Evolutionary conservation across 2,888 invertebrate genomes (phyloP).

Genomic region (Troides helena): DNA sequence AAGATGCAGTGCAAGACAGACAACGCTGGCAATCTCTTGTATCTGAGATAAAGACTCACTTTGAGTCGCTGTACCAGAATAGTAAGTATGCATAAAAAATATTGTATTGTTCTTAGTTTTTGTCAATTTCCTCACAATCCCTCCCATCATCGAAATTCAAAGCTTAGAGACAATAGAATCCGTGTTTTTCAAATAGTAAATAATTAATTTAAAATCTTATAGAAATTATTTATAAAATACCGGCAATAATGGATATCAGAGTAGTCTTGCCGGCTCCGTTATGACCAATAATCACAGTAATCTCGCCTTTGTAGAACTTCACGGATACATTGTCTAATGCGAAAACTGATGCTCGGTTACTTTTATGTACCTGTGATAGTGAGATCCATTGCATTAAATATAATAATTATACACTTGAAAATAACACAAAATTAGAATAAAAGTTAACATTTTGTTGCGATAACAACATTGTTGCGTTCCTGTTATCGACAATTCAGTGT

Average conservation of each 20-base stretch:
- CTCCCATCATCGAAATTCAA: too few species aligned
- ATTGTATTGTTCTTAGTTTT: too few species aligned
- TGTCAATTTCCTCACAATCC: too few species aligned
- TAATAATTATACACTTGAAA: background rate
- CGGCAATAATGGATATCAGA: conserved; percentile 84
- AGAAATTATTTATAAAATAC: conserved; percentile 38
- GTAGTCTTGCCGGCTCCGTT: conserved; percentile 93
- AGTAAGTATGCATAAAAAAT: too few species aligned
- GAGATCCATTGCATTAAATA: background rate
- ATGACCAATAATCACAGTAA: conserved; percentile 91
- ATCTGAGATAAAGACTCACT: too few species aligned
- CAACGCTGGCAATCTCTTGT: too few species aligned
- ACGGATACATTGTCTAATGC: conserved; percentile 86
- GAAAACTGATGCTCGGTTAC: conserved; percentile 14
- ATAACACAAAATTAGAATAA: background rate
- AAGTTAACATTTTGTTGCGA: background rate
- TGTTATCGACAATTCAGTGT: too few species aligned
- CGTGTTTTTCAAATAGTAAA: too few species aligned
- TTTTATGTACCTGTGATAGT: conserved; percentile 21
- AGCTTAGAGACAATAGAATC: too few species aligned
- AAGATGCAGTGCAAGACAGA: too few species aligned
- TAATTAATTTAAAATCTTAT: too few species aligned
- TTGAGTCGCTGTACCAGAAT: too few species aligned
- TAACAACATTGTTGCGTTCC: background rate
- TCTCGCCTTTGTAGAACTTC: conserved; percentile 89